A percentile compares a stretch with the other conserved stretches of the same genome.
phyloP scores from a whole-genome alignment of 2,888 invertebrate genomes.

The Colostygia pectinataria region DNA sequence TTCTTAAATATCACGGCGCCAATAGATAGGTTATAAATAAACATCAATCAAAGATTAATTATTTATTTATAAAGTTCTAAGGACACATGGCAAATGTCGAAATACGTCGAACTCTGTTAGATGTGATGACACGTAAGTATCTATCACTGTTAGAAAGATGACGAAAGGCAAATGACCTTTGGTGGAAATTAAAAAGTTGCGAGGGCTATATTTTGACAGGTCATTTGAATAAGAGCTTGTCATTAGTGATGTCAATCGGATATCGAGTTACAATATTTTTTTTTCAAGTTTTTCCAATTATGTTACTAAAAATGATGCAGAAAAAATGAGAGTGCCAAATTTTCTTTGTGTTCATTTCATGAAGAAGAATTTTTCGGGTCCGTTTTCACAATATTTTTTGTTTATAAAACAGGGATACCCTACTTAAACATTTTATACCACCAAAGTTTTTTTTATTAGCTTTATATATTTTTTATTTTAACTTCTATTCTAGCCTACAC shows the following conservation, averaged over 20 bases:
- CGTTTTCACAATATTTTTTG: too few species aligned
- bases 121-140: constrained; percentile 12
- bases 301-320: too few species aligned
- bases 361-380: too few species aligned
- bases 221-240: constrained; percentile 3
- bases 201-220: not conserved
- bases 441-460: too few species aligned
- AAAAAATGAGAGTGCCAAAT: too few species aligned
- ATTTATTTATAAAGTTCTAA: constrained; percentile 17
- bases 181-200: constrained; percentile 15
- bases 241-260: not conserved
- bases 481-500: too few species aligned
- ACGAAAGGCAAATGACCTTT: constrained; percentile 19
- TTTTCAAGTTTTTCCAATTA: too few species aligned
- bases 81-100: constrained; percentile 9
- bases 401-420: too few species aligned
- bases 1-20: not conserved
- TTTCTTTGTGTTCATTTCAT: too few species aligned
- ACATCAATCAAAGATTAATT: constrained; percentile 21
- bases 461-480: too few species aligned
- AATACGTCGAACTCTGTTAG: not conserved
- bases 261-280: too few species aligned
- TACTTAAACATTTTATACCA: too few species aligned
- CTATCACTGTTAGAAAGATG: constrained; percentile 3
- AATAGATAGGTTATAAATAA: not conserved